These are phyloP conservation scores for Diadophis punctatus DNA, from an alignment of 2,113 vertebrate species.

Conservation along the genomic window DNA sequence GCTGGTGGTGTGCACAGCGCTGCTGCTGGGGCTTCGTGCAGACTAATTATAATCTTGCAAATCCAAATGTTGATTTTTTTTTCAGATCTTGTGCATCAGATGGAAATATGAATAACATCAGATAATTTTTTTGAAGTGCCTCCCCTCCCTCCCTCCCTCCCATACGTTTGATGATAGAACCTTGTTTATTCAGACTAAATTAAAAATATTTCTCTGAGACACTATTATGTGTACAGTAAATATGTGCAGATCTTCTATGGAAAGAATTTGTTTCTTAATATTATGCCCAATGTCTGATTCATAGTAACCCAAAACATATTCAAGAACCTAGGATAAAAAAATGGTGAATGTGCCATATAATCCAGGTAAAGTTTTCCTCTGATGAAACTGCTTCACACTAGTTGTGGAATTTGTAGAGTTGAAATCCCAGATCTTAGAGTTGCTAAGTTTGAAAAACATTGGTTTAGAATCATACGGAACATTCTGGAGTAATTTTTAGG, in stretches of 20 bases:
- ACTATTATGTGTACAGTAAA: not conserved
- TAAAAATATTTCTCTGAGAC: not conserved
- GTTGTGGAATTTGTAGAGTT: not conserved
- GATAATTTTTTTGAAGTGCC: not conserved
- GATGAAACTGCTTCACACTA: not conserved
- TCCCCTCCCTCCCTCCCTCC: not conserved
- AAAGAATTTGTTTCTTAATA: not conserved
- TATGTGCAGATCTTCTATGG: not conserved
- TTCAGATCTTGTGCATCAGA: slow-evolving; percentile 7
- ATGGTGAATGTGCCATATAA: not conserved
- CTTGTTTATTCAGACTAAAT: not conserved
- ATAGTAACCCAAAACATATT: not conserved
- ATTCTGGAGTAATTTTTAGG: not conserved
- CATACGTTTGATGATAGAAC: not conserved
- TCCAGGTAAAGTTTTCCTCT: not conserved
- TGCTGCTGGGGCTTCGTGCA: too few species aligned
- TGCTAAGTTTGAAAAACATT: not conserved
- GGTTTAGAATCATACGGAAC: not conserved
- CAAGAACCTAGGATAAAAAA: not conserved
- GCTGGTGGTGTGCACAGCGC: too few species aligned
- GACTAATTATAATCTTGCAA: not conserved
- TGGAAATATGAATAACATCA: accelerated
- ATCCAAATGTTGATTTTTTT: slow-evolving; percentile 1
- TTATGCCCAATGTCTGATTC: not conserved
- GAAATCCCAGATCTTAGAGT: not conserved